Evolutionary conservation across 2,888 invertebrate species (phyloP), one percentile per base, ranked within the genome.

Genomic region (Rhodophaea formosa): DNA sequence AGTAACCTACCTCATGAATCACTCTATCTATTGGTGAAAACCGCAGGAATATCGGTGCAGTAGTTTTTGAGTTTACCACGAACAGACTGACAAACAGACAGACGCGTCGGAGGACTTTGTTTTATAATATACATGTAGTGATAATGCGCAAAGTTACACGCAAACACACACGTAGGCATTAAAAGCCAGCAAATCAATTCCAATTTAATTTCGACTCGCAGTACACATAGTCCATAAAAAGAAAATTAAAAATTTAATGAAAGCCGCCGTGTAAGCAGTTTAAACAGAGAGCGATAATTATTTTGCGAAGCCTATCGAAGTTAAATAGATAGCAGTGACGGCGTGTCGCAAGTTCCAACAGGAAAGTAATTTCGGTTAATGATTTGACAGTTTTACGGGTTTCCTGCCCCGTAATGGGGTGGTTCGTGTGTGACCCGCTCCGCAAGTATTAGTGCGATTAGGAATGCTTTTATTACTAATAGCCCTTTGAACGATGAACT

Each of bases 311-410:
- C 16, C 8, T 53, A 23, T 53, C 42, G 39, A 42, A 53, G 39
- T 53, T 53, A 23, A 17, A 46, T 46, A 23, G 23, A 32, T 7
- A 8, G 8, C 32, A 52, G 57, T 30, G 55, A 59, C 45, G 60
- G 63, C 57, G 59, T 64, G 64, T 60, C 62, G 61, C 60, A 63
- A 71, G 65, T 71, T 69, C 70, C 67, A 73, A 71, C 68, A 70
- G 68, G 71, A 77, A 80, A 76, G 78, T 79, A 84, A 86, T 85
- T 85, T 79, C 67, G 76, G 70, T 77, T 80, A 84, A 82, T 84
- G 81, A 84, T 82, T 86, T 79, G 79, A 81, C 82, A 82, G 74
- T 82, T 84, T 84, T 79, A 80, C 75, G 74, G 69, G 76, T 64
- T 79, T 77, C 73, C 74, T 75, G 72, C 69, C 64, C 66, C 66